Evolutionary conservation across 2,113 vertebrate genomes (phyloP), one percentile per base, ranked within the genome.

Genomic region (Rattus rattus): DNA sequence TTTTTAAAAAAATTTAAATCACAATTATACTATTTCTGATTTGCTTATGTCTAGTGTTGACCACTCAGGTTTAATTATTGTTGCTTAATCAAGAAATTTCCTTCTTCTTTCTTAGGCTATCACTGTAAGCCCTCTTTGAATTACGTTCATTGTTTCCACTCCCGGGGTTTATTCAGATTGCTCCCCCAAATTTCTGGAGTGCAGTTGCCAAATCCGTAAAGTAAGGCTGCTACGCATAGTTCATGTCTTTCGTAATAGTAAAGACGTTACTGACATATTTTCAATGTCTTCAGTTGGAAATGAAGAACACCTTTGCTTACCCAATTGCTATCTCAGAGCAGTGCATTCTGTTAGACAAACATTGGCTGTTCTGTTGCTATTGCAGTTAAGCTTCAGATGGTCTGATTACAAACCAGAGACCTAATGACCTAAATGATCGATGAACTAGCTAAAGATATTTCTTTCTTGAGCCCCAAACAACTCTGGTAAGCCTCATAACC

Each of bases 41-140:
- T 88, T 92, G 20, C 36, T 92, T 75, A 6, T 47, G 14, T 92
- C 70, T 93, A 39, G 20, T 91, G 61, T 90, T 36, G 65, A 93
- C 28, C 75, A 85, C 72, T 94, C 26, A 83, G 54, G 36, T 54
- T 96, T 85, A 87, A 86, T 92, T 95, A 88, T 88, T 80, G 80
- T 88, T 90, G 67, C 81, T 89, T 95, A 86, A 91, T 83, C 76
- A 84, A 91, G 14, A 52, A 95, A 84, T 95, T 96, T 97, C 76
- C 69, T 94, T 80, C 92, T 96, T 93, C 93, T 54, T 70, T n/a
- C 54, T 54, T 72, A 92, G 94, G 97, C 96, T 97, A 95, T 94
- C 96, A 96, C 97, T 76, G 73, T 88, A 49, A 36, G 90, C 49
- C 28, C 86, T 61, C 56, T 95, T 96, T 86, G 88, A 97, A 67